Conservation (phyloP, 1,140 invertebrate species). For the Leptinotarsa texana region DNA sequence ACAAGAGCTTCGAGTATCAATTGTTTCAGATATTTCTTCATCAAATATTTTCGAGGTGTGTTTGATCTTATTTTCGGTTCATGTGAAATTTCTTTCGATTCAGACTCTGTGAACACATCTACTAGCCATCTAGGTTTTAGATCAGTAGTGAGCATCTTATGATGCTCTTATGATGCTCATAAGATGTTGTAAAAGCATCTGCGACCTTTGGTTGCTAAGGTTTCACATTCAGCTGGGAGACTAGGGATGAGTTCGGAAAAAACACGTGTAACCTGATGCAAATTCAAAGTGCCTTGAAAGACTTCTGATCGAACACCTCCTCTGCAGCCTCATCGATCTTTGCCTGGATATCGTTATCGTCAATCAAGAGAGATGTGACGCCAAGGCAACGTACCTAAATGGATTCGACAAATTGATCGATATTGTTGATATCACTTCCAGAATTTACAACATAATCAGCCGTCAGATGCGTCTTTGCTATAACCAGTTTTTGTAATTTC, state of each 20-base stretch:
- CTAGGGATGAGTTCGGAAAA: not conserved
- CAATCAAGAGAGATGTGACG: constrained; percentile 14
- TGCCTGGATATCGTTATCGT: constrained; percentile 12
- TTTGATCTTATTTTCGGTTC: too few relatives aligned
- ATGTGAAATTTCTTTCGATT: too few relatives aligned
- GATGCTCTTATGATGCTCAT: too few relatives aligned
- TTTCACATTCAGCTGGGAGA: not conserved
- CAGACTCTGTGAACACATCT: too few relatives aligned
- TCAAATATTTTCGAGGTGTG: too few relatives aligned
- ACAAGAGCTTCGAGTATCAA: too few relatives aligned
- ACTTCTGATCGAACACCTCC: not conserved
- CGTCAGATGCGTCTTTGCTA: too few relatives aligned
- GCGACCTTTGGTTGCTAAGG: not conserved
- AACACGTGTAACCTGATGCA: not conserved
- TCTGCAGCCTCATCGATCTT: not conserved
- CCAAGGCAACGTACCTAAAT: constrained; percentile 12
- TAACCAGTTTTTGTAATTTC: too few relatives aligned
- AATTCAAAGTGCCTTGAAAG: not conserved
- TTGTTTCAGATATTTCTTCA: too few relatives aligned
- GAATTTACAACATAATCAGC: not conserved
- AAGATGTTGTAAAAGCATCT: too few relatives aligned
- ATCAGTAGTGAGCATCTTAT: too few relatives aligned
- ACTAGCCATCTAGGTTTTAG: too few relatives aligned
- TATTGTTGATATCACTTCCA: constrained; percentile 23
- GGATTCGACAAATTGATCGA: constrained; percentile 27